Percentiles rank a stretch among this genome's conserved stretches.
Conservation (phyloP, 2,113 vertebrate species). For the Pogonocichla stellata region DNA sequence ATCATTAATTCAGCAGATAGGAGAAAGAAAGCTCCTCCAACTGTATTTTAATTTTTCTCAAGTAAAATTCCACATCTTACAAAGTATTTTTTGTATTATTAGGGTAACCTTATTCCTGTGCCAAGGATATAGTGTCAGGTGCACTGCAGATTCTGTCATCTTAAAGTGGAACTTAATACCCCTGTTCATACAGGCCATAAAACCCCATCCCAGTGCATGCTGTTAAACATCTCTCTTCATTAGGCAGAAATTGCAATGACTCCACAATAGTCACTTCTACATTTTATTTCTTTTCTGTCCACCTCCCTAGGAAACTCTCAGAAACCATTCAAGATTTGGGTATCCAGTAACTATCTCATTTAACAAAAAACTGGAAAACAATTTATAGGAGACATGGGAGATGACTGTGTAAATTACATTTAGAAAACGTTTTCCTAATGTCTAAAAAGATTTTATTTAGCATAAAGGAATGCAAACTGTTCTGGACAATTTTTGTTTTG, state of each 20-base stretch:
- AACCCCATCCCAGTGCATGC: background rate
- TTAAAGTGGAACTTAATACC: background rate
- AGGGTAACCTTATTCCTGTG: background rate
- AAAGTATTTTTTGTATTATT: background rate
- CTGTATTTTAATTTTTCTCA: background rate
- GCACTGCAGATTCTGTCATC: background rate
- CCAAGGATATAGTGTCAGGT: background rate
- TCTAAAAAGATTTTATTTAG: background rate
- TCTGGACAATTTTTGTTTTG: background rate
- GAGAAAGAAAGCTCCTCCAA: background rate
- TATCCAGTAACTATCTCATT: background rate
- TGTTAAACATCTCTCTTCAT: background rate
- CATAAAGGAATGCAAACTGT: background rate
- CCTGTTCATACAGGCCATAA: background rate
- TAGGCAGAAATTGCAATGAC: background rate
- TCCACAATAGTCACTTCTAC: background rate
- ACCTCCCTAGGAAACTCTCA: background rate
- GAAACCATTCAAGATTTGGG: background rate
- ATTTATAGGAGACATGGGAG: background rate
- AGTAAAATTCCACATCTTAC: accelerated
- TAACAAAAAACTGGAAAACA: background rate
- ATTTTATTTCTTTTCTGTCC: background rate
- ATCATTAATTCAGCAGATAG: background rate
- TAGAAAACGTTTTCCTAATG: background rate
- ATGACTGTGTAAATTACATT: background rate